phyloP scores from a whole-genome alignment of 2,797 vertebrate species.

The Poecilia wingei region DNA sequence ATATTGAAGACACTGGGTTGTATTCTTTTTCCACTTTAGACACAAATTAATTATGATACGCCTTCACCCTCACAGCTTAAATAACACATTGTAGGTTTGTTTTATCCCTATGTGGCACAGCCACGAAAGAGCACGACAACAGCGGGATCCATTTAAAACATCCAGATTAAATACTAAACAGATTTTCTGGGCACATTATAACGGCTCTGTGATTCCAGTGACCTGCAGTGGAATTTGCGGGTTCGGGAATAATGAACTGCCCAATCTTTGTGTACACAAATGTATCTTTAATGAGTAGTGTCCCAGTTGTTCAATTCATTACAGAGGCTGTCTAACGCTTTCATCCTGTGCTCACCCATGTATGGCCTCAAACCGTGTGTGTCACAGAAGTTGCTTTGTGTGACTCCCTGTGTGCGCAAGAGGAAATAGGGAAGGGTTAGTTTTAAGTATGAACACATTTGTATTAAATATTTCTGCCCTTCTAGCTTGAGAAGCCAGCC shows the following conservation, averaged over 20 bases:
- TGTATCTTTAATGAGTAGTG: constrained; percentile 74
- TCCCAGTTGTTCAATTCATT: constrained; percentile 78
- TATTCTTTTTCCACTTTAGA: neutral
- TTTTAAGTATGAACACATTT: constrained; percentile 63
- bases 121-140: constrained; percentile 18
- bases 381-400: constrained; percentile 53
- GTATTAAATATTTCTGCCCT: constrained; percentile 71
- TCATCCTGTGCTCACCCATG: constrained; percentile 60
- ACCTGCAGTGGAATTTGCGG: constrained; percentile 38
- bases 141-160: constrained; percentile 39
- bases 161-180: constrained; percentile 47
- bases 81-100: constrained; percentile 20
- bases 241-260: constrained; percentile 63
- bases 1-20: neutral
- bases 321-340: constrained; percentile 65
- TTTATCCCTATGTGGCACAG: constrained; percentile 22
- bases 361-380: constrained; percentile 54
- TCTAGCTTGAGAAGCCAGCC: constrained; percentile 66
- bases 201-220: constrained; percentile 45
- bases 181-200: constrained; percentile 54
- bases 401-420: constrained; percentile 24
- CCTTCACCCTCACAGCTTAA: constrained; percentile 11
- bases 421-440: constrained; percentile 3
- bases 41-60: constrained; percentile 12
- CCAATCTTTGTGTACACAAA: constrained; percentile 57